Conservation (phyloP, 2,888 invertebrate genomes). For the Xestia sexstrigata region DNA sequence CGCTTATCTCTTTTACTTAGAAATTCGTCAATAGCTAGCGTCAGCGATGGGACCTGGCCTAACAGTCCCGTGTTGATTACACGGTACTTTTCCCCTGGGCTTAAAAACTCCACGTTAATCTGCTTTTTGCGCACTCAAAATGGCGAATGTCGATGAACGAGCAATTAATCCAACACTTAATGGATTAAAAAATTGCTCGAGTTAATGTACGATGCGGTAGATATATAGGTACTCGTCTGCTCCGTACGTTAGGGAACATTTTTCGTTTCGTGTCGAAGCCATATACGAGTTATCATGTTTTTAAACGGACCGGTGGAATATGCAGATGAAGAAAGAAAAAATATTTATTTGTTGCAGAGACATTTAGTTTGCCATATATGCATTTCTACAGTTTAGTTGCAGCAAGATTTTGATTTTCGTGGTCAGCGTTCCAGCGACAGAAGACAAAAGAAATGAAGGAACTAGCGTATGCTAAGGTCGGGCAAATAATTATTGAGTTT, state of each 20-base stretch:
- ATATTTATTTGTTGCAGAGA: background rate
- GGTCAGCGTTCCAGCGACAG: background rate
- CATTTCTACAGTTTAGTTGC: background rate
- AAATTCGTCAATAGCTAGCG: too few relatives aligned
- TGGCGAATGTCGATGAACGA: constrained; percentile 51
- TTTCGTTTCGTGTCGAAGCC: background rate
- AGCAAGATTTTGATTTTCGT: background rate
- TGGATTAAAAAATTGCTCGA: constrained; percentile 46
- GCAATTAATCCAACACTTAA: constrained; percentile 48
- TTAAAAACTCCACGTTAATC: constrained; percentile 48
- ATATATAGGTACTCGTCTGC: background rate
- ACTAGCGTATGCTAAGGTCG: background rate
- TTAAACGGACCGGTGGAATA: background rate
- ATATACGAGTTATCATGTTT: background rate
- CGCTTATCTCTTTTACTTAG: too few relatives aligned
- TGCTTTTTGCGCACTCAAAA: constrained; percentile 56
- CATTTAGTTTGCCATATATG: background rate
- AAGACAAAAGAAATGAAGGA: background rate
- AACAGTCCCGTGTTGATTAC: constrained; percentile 28
- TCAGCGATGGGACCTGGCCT: background rate
- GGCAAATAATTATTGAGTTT: too few relatives aligned
- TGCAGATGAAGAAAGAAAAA: background rate
- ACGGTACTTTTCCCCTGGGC: constrained; percentile 40
- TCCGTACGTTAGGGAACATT: background rate
- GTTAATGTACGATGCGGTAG: background rate